Base-by-base conservation (phyloP, 2,888 invertebrate genomes). In the Exocentrus adspersus region DNA sequence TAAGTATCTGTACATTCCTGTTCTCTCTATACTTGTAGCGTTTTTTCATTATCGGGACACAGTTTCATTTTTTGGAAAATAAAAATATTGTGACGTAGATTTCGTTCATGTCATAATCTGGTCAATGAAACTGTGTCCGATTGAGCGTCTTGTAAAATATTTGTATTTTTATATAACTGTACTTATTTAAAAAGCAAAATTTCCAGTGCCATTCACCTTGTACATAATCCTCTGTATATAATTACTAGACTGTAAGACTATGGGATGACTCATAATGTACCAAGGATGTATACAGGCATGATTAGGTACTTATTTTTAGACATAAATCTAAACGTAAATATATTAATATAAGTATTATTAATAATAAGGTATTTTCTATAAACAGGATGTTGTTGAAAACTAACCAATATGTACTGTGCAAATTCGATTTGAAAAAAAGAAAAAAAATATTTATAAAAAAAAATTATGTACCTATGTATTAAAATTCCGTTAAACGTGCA, bases 241-340 rank as follows among this genome's bases (percentile, higher is more conserved):
- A 41, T 61, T 58, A 51, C 53, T 28, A 42, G 20, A 53, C 14
- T 63, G 21, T 53, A 60, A 60, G 30, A 50, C 37, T 64, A 56
- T 60, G 59, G 63, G 63, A 60, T 30, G 67, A 67, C 61, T 69
- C 70, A 71, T 63, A 77, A 76, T 74, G 77, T 77, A 79, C 78
- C 78, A 77, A 78, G 76, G 73, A 78, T 76, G 79, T 79, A 79
- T 79, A 79, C 79, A 79, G 78, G 78, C 78, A 77, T 79, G 77
- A 78, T 75, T n/a, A n/a, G n/a, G n/a, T n/a, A n/a, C n/a, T n/a
- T 79, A 79, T 79, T 78, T 69, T 79, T 78, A 79, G 77, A 79
- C 72, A 78, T 75, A 75, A 57, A 57, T 57, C 56, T 57, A 46
- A 56, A 57, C 45, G 30, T 46, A 57, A 57, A 57, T 57, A 57